Base-by-base conservation (phyloP, 64 coral and sea anemone genomes). In the Montipora efflorescens region DNA sequence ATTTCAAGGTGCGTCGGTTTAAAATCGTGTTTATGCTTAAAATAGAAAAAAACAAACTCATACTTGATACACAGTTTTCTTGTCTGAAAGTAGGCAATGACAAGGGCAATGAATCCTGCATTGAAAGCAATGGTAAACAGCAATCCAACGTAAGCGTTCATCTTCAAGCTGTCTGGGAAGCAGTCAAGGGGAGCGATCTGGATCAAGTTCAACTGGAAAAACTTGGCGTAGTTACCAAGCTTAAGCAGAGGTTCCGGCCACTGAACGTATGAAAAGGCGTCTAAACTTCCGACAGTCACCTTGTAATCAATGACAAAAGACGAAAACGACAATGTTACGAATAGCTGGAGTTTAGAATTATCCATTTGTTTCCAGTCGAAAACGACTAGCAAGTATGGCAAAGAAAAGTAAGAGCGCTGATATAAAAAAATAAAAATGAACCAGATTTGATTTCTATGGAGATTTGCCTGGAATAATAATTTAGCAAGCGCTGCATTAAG, bases 221-320 rank as follows among this genome's bases (percentile, higher is more conserved):
- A 94, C 66, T 94, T 96, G 9, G 88, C 82, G 13, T 96, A 96
- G 47, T 86, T 90, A 48, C 44, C 91, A 75, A 96, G 80, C 59
- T 96, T 88, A 14, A 96, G 89, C 58, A 96, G 67, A 51, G 95
- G 78, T 48, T 96, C 95, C 73, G 95, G 95, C 95, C 95, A 96
- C 19, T 93, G 77, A 18, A 96, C 83, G 76, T 96, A 96, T 6
- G 92, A 94, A 43, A 96, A 96, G 0, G 95, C 95, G 64, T 96
- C 95, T 16, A 96, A 59, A 23, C 88, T 96, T 13, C 95, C 95
- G 11, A 92, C 90, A 11, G 95, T 96, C 6, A 96, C 92, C 95
- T 96, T 45, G 3, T 57, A 57, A 57, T 57, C 6, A 57, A 57
- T 6, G 53, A 11, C 36, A 57, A 57, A 57, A 57, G 53, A 57